Conservation (phyloP, 2,113 vertebrate genomes). For the Lycaon pictus region DNA sequence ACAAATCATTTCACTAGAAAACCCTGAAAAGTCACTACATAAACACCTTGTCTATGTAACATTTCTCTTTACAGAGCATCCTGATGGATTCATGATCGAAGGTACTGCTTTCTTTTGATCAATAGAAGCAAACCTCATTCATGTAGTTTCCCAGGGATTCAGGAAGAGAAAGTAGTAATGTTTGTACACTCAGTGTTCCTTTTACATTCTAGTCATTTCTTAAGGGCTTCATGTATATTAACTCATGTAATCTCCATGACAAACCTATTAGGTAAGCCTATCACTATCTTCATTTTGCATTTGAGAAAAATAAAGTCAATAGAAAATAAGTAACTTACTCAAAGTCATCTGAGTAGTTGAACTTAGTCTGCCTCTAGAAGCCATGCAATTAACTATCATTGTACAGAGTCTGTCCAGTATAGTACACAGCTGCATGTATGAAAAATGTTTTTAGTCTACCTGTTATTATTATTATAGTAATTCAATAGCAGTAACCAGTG, state of each 20-base stretch:
- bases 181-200: neutral
- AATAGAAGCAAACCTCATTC: neutral
- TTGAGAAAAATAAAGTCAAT: neutral
- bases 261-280: neutral
- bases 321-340: neutral
- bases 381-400: neutral
- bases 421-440: neutral
- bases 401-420: accelerated
- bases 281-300: neutral
- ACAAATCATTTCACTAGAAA: neutral
- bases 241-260: neutral
- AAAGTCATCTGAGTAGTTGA: neutral
- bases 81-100: neutral
- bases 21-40: neutral
- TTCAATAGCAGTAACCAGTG: neutral
- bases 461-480: constrained; percentile 24
- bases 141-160: neutral
- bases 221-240: neutral
- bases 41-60: neutral
- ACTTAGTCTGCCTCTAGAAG: neutral
- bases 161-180: neutral
- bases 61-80: neutral
- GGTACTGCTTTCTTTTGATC: neutral
- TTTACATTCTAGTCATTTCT: neutral
- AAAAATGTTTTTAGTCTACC: neutral